These are phyloP conservation scores for Furnarius figulus DNA, from an alignment of 2,113 vertebrate species.

Conservation along the genomic window DNA sequence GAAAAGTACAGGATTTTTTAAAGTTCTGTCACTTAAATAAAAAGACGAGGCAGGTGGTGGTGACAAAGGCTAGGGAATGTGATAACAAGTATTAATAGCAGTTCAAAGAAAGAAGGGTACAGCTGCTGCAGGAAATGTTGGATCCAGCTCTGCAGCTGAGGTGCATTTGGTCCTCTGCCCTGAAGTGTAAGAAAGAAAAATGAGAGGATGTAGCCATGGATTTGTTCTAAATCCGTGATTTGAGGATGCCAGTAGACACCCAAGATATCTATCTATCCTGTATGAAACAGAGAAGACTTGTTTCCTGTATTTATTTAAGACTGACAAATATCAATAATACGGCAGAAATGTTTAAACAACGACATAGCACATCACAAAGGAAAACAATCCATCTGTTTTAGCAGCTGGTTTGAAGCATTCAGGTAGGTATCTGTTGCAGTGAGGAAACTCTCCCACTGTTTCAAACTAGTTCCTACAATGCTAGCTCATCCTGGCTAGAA, in stretches of 20 bases:
- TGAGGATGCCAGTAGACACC: not conserved
- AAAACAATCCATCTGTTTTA: constrained; percentile 22
- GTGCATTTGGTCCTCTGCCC: constrained; percentile 47
- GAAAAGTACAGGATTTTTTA: not conserved
- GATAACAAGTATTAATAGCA: constrained; percentile 43
- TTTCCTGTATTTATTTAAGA: constrained; percentile 15
- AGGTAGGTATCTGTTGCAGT: not conserved
- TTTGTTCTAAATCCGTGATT: constrained; percentile 9
- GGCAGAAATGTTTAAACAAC: constrained; percentile 36
- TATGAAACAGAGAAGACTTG: not conserved
- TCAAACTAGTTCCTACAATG: not conserved
- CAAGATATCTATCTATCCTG: not conserved
- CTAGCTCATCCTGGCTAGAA: not conserved
- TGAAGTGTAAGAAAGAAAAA: constrained; percentile 57
- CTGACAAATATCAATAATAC: constrained; percentile 23
- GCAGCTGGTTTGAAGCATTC: constrained; percentile 18
- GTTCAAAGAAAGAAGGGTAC: constrained; percentile 28
- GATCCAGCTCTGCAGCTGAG: constrained; percentile 53
- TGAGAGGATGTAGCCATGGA: not conserved
- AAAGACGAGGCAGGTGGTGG: not conserved
- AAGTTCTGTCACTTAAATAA: constrained; percentile 1
- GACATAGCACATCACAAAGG: not conserved
- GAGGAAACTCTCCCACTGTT: not conserved
- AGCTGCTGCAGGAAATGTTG: constrained; percentile 51
- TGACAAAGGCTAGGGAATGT: not conserved